These are phyloP conservation scores for Limanda limanda DNA, from an alignment of 2,113 vertebrate species.

Conservation along the genomic window DNA sequence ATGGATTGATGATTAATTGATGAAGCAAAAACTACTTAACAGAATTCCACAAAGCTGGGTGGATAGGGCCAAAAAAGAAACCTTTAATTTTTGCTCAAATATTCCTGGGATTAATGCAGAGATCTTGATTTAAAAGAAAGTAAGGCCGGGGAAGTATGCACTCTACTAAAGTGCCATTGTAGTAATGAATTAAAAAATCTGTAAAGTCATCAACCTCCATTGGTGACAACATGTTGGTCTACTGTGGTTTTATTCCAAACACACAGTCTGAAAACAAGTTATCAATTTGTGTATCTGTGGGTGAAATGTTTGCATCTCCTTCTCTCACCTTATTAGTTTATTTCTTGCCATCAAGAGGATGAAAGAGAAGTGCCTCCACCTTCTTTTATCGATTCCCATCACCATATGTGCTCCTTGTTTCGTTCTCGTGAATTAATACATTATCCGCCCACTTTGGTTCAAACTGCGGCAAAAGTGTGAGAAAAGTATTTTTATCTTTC, in stretches of 20 bases:
- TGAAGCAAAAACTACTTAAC: too few species aligned
- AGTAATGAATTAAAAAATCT: too few species aligned
- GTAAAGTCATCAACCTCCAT: background rate
- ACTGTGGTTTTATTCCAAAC: background rate
- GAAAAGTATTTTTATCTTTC: slow-evolving; percentile 1
- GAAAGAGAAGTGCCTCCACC: background rate
- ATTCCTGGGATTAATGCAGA: too few species aligned
- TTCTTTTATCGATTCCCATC: slow-evolving; percentile 8
- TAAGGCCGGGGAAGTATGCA: too few species aligned
- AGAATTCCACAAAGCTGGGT: too few species aligned
- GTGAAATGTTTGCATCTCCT: background rate
- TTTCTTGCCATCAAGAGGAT: slow-evolving; percentile 7
- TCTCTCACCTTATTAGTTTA: slow-evolving; percentile 24
- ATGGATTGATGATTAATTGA: too few species aligned
- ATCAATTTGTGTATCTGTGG: slow-evolving; percentile 11
- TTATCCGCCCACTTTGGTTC: slow-evolving; percentile 16
- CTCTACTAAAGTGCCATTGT: too few species aligned
- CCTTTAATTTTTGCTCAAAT: too few species aligned
- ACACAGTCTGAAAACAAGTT: background rate
- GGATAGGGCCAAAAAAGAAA: too few species aligned
- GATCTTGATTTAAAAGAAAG: too few species aligned
- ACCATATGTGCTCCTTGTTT: slow-evolving; percentile 9
- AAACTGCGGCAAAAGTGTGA: background rate
- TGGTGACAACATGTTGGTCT: background rate
- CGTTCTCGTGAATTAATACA: slow-evolving; percentile 21